phyloP scores from a whole-genome alignment of 2,113 vertebrate species.

The Urocynchramus pylzowi region DNA sequence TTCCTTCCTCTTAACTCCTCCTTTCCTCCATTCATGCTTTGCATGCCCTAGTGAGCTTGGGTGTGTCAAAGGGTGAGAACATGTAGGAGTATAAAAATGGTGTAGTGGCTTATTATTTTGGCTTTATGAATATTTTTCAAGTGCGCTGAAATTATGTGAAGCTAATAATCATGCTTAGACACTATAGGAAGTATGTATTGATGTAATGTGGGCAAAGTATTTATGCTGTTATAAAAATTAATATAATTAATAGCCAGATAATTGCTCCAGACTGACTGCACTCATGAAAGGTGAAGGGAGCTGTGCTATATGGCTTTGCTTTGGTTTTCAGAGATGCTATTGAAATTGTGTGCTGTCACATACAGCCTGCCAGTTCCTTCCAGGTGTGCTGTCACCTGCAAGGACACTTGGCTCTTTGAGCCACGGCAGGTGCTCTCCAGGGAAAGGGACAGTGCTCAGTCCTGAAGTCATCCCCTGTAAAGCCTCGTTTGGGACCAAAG shows the following conservation, averaged over 20 bases:
- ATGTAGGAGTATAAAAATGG: neutral
- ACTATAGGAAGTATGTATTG: neutral
- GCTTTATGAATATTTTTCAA: neutral
- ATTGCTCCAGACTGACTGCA: neutral
- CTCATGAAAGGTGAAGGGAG: neutral
- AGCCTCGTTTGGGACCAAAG: neutral
- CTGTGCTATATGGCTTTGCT: neutral
- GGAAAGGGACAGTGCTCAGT: conserved; percentile 17
- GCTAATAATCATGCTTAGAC: conserved; percentile 4
- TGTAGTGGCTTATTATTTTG: neutral
- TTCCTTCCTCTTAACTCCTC: neutral
- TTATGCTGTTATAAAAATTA: conserved; percentile 29
- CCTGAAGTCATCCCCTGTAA: conserved; percentile 14
- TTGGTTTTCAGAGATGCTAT: neutral
- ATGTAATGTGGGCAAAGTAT: conserved; percentile 22
- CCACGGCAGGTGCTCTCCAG: neutral
- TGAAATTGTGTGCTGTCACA: neutral
- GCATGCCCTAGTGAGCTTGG: conserved; percentile 20
- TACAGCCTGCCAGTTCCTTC: neutral
- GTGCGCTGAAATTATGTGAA: neutral
- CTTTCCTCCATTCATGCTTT: neutral
- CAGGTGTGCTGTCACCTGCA: neutral
- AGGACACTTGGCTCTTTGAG: neutral
- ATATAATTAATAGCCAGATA: neutral
- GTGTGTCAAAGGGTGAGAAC: neutral